These are phyloP conservation scores for Smutsia gigantea DNA, from an alignment of 2,797 vertebrate genomes.

Conservation along the genomic window DNA sequence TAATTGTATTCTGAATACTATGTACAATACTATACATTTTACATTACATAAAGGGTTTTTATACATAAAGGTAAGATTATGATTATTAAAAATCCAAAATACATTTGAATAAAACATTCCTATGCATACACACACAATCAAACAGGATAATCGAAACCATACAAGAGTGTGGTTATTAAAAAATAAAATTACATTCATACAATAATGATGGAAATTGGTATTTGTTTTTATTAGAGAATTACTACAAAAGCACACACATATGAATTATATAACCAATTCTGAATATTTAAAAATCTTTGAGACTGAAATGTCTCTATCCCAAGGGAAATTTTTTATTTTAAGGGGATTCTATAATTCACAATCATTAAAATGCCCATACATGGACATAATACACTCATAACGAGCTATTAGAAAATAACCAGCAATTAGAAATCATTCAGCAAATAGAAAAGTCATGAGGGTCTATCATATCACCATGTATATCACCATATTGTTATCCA, in stretches of 20 bases:
- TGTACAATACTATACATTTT: conserved; percentile 93
- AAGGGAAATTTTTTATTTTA: conserved; percentile 69
- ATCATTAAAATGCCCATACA: conserved; percentile 38
- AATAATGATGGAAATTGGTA: conserved; percentile 79
- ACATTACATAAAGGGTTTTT: conserved; percentile 86
- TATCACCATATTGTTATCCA: conserved; percentile 43
- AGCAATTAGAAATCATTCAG: not conserved
- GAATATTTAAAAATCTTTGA: conserved; percentile 75
- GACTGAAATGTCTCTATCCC: conserved; percentile 49
- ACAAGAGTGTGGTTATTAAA: conserved; percentile 82
- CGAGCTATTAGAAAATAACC: not conserved
- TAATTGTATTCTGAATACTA: conserved; percentile 90
- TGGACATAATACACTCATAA: not conserved
- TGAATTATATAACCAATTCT: conserved; percentile 39
- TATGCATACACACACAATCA: conserved; percentile 72
- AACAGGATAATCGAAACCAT: conserved; percentile 76
- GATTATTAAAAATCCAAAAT: conserved; percentile 82
- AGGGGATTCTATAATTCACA: conserved; percentile 41
- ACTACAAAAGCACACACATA: conserved; percentile 59
- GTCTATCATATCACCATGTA: conserved; percentile 49
- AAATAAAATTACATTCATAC: conserved; percentile 86
- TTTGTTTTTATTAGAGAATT: conserved; percentile 60
- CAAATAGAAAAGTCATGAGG: conserved; percentile 44
- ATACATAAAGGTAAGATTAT: conserved; percentile 85
- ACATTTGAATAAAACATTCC: conserved; percentile 78